Evolutionary conservation across 2,113 vertebrate genomes (phyloP), one percentile per base, ranked within the genome.

Genomic region (Orthochromis indermauri): DNA sequence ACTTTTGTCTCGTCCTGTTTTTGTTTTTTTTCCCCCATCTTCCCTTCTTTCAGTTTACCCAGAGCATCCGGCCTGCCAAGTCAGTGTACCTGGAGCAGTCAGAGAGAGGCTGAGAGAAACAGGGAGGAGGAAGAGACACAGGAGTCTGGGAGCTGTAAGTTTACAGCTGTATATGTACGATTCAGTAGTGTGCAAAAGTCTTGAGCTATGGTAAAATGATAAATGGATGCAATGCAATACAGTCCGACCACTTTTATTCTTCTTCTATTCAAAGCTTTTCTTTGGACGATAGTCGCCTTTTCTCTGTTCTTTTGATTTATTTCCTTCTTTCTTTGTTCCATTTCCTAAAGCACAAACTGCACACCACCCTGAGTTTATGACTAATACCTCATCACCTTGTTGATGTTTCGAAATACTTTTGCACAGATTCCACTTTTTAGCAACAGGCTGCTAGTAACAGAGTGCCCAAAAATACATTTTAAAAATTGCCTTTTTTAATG

Each of bases 21-120:
- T 3, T 57, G 26, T 8, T 73, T 7, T 49, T 68, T 5, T 81
- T 2, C 3, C 2, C 63, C 45, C 2, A 37, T 2, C 10, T n/a
- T 7, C 33, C 42, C 19, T 35, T 33, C 51, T 76, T 55, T 45
- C 87, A 96, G 96, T 95, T 95, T 94, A 93, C 94, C 86, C 95
- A 95, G 92, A 96, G 91, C 88, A 90, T 94, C 88, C 95, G 95
- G 90, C 92, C 96, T 88, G 81, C 88, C 86, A 97, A 97, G 87
- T 87, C 94, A 53, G 88, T 93, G 80, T 95, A 93, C 90, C 85
- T 96, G 95, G 97, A 97, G 92, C 97, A 96, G 91, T 96, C 96
- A 12, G 97, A 97, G 89, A 96, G 96, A 96, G 96, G 97, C 86
- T 97, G 97, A 97, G 86, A 83, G 55, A 78, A 76, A 53, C 63